Percentiles rank a stretch among this genome's conserved stretches.
Evolutionary conservation across 2,888 invertebrate species (phyloP).

Genomic region (Gandaritis pyraliata): DNA sequence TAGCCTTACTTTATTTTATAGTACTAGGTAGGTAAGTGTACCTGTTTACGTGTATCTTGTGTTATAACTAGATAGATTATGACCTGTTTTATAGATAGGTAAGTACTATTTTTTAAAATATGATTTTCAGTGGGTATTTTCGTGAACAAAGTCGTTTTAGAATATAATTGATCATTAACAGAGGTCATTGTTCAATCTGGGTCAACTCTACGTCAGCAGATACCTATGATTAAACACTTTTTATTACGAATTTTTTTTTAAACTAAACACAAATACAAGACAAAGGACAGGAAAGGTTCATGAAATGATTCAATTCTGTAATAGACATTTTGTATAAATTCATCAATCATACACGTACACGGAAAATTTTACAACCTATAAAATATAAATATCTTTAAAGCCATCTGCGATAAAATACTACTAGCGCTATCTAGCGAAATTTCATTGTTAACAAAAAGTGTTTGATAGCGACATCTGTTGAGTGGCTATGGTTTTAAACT

Average conservation of each 20-base stretch:
- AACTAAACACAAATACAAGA: slow-evolving; percentile 7
- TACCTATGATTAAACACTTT: background rate
- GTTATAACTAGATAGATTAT: too few relatives aligned
- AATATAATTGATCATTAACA: background rate
- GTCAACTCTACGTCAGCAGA: slow-evolving; percentile 11
- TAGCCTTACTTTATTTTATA: too few relatives aligned
- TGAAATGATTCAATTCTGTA: slow-evolving; percentile 6
- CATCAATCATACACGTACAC: background rate
- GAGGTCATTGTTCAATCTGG: background rate
- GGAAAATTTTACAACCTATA: background rate
- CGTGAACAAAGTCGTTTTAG: background rate
- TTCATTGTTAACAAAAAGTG: background rate
- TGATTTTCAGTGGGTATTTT: too few relatives aligned
- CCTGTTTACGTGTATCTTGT: too few relatives aligned
- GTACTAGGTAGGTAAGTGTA: too few relatives aligned
- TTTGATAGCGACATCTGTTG: slow-evolving; percentile 28
- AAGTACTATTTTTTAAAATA: too few relatives aligned
- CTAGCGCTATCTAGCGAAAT: slow-evolving; percentile 31
- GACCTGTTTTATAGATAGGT: too few relatives aligned
- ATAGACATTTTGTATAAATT: background rate
- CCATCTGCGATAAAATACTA: slow-evolving; percentile 1
- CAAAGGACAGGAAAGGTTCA: slow-evolving; percentile 11
- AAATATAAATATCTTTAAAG: background rate
- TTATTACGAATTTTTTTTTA: background rate
- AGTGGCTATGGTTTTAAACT: slow-evolving; percentile 17